These are phyloP conservation scores for Adelosebastes latens DNA, from an alignment of 2,797 vertebrate species.

Conservation along the genomic window DNA sequence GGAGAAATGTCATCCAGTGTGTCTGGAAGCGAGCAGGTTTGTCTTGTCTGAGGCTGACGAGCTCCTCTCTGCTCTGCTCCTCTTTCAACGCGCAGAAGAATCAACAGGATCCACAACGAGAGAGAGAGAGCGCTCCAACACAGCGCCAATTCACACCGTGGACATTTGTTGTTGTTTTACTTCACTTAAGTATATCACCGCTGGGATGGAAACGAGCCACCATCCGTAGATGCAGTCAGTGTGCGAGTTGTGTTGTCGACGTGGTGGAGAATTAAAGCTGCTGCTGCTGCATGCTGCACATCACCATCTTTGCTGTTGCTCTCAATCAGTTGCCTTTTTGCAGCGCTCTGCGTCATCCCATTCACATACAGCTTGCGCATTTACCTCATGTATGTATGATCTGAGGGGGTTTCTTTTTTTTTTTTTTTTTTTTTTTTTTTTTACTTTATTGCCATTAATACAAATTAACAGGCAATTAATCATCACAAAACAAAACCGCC, in stretches of 20 bases:
- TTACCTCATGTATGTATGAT: neutral
- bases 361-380: conserved; percentile 52
- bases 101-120: conserved; percentile 76
- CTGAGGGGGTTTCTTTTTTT: neutral
- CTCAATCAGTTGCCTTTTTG: conserved; percentile 56
- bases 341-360: conserved; percentile 51
- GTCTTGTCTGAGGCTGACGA: conserved; percentile 43
- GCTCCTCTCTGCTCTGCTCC: conserved; percentile 24
- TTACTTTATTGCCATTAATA: neutral
- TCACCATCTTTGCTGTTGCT: conserved; percentile 69
- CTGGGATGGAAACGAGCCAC: conserved; percentile 27
- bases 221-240: conserved; percentile 8
- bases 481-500: no score
- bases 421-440: neutral
- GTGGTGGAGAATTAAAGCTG: conserved; percentile 41
- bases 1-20: conserved; percentile 57
- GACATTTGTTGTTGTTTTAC: conserved; percentile 21
- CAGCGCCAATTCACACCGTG: conserved; percentile 47
- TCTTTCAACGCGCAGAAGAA: conserved; percentile 51
- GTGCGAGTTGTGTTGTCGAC: conserved; percentile 7
- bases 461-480: no score
- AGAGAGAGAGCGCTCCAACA: conserved; percentile 45
- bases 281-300: conserved; percentile 52
- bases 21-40: conserved; percentile 46
- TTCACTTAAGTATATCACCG: neutral